Conservation (phyloP, 1,140 invertebrate genomes). For the Aphaenogaster rudis region DNA sequence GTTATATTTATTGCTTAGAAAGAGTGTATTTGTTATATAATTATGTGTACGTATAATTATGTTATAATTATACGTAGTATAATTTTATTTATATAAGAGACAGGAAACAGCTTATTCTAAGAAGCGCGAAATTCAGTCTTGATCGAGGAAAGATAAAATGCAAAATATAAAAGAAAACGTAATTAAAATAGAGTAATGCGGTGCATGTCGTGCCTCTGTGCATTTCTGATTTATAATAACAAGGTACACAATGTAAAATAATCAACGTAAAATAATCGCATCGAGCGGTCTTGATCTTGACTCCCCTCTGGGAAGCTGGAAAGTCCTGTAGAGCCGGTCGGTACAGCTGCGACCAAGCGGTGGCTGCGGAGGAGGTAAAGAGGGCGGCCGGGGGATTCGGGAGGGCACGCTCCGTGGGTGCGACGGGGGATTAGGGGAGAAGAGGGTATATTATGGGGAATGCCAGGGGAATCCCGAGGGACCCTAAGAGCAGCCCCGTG, state of each 20-base stretch:
- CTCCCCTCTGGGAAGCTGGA: constrained; percentile 68
- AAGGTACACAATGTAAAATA: constrained; percentile 44
- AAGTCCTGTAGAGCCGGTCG: constrained; percentile 72
- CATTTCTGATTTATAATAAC: constrained; percentile 32
- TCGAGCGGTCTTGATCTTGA: constrained; percentile 58
- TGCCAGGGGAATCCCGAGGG: constrained; percentile 83
- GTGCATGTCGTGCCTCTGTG: not conserved
- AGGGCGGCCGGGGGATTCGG: constrained; percentile 58
- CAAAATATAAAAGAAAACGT: not conserved
- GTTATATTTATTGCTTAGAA: not conserved
- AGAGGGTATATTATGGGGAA: constrained; percentile 81
- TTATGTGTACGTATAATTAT: not conserved
- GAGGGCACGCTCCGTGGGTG: constrained; percentile 3
- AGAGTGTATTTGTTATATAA: not conserved
- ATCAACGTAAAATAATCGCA: constrained; percentile 50
- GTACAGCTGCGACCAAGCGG: constrained; percentile 65
- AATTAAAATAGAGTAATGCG: not conserved
- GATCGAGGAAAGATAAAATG: not conserved
- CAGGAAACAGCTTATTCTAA: not conserved
- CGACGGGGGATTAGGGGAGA: constrained; percentile 66
- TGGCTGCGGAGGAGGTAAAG: constrained; percentile 61
- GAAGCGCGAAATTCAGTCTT: not conserved
- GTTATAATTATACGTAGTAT: not conserved
- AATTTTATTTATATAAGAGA: not conserved
- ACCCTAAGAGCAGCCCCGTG: constrained; percentile 77